Percentiles rank a stretch among this genome's conserved stretches.
phyloP scores from a whole-genome alignment of 2,888 invertebrate species.

The Macrostomum cliftonense region DNA sequence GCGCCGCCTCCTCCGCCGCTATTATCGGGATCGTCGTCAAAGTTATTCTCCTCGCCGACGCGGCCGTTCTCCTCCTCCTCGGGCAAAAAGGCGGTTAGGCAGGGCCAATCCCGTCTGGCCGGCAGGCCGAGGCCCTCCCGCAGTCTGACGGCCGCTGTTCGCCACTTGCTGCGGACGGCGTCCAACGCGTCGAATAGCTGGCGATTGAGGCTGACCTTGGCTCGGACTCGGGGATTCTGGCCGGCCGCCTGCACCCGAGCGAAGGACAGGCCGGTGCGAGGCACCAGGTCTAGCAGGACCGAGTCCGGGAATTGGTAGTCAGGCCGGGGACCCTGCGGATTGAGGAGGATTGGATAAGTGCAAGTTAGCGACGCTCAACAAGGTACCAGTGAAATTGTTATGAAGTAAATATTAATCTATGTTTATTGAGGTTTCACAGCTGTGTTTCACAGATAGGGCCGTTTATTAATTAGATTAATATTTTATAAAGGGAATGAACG shows the following conservation, averaged over 20 bases:
- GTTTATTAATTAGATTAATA: too few relatives aligned
- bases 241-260: conserved; percentile 5
- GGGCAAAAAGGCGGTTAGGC: not conserved
- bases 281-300: conserved; percentile 5
- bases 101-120: not conserved
- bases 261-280: conserved; percentile 2
- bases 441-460: too few relatives aligned
- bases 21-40: too few relatives aligned
- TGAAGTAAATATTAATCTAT: too few relatives aligned
- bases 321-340: not conserved
- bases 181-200: conserved; percentile 6
- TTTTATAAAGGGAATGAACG: too few relatives aligned
- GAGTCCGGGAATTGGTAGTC: conserved; percentile 7
- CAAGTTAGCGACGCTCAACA: too few relatives aligned
- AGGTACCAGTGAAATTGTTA: too few relatives aligned
- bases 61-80: too few relatives aligned
- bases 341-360: too few relatives aligned
- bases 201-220: conserved; percentile 6
- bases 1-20: too few relatives aligned
- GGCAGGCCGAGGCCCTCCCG: not conserved
- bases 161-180: conserved; percentile 6
- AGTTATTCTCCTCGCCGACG: too few relatives aligned
- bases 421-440: too few relatives aligned
- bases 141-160: not conserved
- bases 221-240: conserved; percentile 9